Evolutionary conservation across 2,797 vertebrate genomes (phyloP), one percentile per base, ranked within the genome.

Genomic region (Gastrophryne carolinensis): DNA sequence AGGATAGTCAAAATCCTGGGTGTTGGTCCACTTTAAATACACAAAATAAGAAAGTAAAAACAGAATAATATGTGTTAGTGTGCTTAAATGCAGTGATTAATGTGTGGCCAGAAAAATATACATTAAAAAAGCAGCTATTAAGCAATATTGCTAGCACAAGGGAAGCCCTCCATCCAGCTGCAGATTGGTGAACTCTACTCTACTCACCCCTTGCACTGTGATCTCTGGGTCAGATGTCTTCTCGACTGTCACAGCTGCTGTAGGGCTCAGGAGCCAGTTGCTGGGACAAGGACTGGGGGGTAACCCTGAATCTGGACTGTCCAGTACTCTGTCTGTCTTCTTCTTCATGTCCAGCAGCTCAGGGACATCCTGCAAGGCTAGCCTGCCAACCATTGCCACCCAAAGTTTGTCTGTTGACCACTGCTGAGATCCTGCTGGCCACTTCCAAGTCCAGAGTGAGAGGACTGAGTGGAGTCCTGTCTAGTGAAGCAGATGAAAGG

Each of bases 261-360:
- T 87, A 35, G 86, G 61, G 8, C 89, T 80, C 81, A 88, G 89
- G 13, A 91, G 87, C 95, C 95, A 96, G 68, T 86, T 86, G 74
- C 90, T 85, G 80, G 94, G 93, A 80, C 93, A 92, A 58, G 96
- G 95, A 50, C 95, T 96, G 5, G 96, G 94, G 24, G 96, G 95
- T 9, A 98, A 82, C 47, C 96, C 96, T 1, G 96, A 97, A 86
- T 96, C 96, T 56, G 96, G 95, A 82, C 96, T 98, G 84, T 98
- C 95, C 62, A 98, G 92, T 64, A 91, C 88, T 80, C 94, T 79
- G 15, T 98, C 95, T n/a, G 91, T 87, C 84, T 91, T 89, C 81
- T 90, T 93, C 90, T 91, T 96, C 90, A 94, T 89, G 61, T 93
- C 94, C 87, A 94, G 89, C 61, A 86, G 85, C 79, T 94, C 94